These are phyloP conservation scores for Canis aureus DNA, from an alignment of 2,113 vertebrate genomes.

Conservation along the genomic window DNA sequence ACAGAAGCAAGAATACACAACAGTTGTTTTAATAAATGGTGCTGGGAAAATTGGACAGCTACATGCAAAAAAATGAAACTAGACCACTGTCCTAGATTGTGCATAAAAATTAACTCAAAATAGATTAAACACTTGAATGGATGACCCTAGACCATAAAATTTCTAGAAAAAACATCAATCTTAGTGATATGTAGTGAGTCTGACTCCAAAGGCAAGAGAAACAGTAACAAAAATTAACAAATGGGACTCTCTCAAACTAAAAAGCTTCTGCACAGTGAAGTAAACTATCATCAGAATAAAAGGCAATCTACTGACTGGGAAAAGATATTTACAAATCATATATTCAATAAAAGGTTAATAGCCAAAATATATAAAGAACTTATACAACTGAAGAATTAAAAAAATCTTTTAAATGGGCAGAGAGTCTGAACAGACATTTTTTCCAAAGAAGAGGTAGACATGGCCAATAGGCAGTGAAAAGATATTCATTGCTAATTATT, in stretches of 20 bases:
- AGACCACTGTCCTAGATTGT: not conserved
- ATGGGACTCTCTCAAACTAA: not conserved
- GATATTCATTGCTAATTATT: not conserved
- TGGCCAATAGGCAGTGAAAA: not conserved
- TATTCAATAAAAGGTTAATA: not conserved
- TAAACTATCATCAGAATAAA: not conserved
- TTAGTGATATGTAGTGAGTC: not conserved
- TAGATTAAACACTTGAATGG: not conserved
- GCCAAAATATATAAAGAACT: not conserved
- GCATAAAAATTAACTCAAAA: not conserved
- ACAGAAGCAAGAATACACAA: not conserved
- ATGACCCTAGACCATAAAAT: not conserved
- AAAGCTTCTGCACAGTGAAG: not conserved
- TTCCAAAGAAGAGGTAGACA: not conserved
- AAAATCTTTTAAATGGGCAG: not conserved
- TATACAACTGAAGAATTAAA: not conserved
- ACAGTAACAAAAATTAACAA: not conserved
- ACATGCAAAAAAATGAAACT: not conserved
- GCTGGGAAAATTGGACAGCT: not conserved
- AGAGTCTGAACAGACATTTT: not conserved
- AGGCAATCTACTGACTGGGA: not conserved
- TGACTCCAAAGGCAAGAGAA: not conserved
- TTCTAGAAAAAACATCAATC: not conserved
- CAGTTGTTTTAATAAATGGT: not conserved
- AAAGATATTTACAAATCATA: not conserved